phyloP scores from a whole-genome alignment of 2,113 vertebrate genomes.

The Todiramphus saurophagus region DNA sequence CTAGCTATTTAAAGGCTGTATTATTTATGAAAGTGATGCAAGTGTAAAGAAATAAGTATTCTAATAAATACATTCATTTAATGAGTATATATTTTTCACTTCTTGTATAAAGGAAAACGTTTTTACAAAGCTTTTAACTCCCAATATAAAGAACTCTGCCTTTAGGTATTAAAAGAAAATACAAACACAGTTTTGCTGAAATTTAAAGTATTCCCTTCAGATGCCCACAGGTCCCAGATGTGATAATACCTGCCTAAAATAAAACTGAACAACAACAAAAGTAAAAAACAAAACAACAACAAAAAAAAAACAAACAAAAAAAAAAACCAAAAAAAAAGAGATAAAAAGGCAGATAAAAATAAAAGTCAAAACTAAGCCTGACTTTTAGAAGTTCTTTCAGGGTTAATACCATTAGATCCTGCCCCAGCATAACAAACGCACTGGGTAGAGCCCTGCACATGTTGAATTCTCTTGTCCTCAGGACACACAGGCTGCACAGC shows the following conservation, averaged over 20 bases:
- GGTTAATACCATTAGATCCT: background rate
- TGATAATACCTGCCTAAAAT: background rate
- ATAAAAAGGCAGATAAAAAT: background rate
- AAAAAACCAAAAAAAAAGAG: background rate
- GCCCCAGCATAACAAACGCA: background rate
- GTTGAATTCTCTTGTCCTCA: background rate
- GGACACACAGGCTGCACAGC: fast-evolving
- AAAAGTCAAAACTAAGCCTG: background rate
- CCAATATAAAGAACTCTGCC: background rate
- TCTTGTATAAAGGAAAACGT: background rate
- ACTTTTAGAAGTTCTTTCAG: background rate
- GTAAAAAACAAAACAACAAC: background rate
- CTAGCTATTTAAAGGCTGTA: background rate
- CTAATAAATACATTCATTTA: background rate
- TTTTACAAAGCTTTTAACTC: background rate
- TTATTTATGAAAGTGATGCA: background rate
- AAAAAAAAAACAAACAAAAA: too few relatives aligned
- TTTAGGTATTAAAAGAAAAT: background rate
- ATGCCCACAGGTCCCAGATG: background rate
- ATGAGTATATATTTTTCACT: background rate
- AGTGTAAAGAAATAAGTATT: background rate
- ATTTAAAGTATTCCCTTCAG: background rate
- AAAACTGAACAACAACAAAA: background rate
- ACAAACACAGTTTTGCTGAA: background rate
- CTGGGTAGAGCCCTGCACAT: background rate